These are phyloP conservation scores for Chondrilla cf. caribensis DNA, from an alignment of 37 sponge, comb jelly and placozoan genomes.

Conservation along the genomic window DNA sequence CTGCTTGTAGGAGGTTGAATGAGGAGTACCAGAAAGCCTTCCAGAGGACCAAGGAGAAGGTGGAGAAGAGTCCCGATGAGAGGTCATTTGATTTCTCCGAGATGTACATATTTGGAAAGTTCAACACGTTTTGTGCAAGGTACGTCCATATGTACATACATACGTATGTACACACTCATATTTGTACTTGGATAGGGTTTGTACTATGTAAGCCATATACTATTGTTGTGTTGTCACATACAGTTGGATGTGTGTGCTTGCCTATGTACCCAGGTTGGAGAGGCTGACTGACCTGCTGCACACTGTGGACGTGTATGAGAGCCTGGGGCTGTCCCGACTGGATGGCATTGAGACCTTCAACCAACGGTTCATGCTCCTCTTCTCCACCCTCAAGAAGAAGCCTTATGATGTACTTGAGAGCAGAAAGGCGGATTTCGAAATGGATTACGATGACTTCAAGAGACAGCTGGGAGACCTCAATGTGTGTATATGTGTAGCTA, in stretches of 20 bases:
- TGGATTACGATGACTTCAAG: conserved; percentile 94
- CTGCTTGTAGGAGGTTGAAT: conserved; percentile 81
- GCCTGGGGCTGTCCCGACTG: conserved; percentile 79
- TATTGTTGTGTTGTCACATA: neutral
- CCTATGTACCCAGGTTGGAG: conserved; percentile 45
- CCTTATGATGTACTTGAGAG: conserved; percentile 90
- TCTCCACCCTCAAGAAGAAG: conserved; percentile 88
- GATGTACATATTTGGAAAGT: conserved; percentile 99
- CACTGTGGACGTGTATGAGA: conserved; percentile 68
- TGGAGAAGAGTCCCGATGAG: conserved; percentile 86
- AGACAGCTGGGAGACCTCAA: conserved; percentile 57
- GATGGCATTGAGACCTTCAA: conserved; percentile 89
- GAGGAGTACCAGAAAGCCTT: conserved; percentile 93
- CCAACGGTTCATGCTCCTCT: conserved; percentile 61
- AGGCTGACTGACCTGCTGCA: conserved; percentile 69
- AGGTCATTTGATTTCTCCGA: conserved; percentile 97
- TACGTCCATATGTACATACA: neutral
- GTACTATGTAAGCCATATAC: neutral
- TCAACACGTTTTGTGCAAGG: conserved; percentile 86
- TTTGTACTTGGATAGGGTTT: neutral
- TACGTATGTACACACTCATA: neutral
- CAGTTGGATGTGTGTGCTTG: neutral
- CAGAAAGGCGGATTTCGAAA: conserved; percentile 79
- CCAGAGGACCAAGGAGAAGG: conserved; percentile 85
- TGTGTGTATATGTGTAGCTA: conserved; percentile 21